A percentile compares a stretch with the other conserved stretches of the same genome.
These are phyloP conservation scores for Cyphomyrus discorhynchus DNA, from an alignment of 2,113 vertebrate genomes.

Conservation along the genomic window DNA sequence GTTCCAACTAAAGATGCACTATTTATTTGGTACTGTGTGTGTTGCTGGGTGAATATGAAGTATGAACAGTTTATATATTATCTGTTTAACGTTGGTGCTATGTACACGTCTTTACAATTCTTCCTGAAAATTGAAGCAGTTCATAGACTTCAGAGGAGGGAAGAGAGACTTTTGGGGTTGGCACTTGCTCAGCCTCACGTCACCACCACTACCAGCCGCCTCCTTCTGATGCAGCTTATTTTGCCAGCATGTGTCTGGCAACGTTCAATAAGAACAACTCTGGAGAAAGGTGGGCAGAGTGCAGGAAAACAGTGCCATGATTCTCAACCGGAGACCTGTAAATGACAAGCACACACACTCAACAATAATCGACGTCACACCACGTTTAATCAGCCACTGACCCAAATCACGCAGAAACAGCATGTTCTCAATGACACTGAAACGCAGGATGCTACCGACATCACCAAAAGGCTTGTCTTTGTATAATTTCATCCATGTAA, in stretches of 20 bases:
- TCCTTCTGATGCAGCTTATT: constrained; percentile 87
- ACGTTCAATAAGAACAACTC: constrained; percentile 81
- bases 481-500: not conserved
- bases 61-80: constrained; percentile 93
- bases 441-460: not conserved
- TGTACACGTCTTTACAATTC: constrained; percentile 99
- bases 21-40: constrained; percentile 90
- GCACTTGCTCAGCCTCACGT: constrained; percentile 88
- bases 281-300: constrained; percentile 89
- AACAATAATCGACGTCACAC: not conserved
- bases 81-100: constrained; percentile 96
- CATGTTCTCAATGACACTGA: not conserved
- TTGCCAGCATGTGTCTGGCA: constrained; percentile 82
- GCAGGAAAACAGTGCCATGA: constrained; percentile 95
- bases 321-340: constrained; percentile 91
- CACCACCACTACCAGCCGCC: constrained; percentile 79
- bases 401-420: not conserved
- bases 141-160: constrained; percentile 79
- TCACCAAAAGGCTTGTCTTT: not conserved
- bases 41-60: constrained; percentile 74
- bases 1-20: constrained; percentile 79
- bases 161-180: constrained; percentile 65
- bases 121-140: constrained; percentile 99
- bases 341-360: constrained; percentile 18
- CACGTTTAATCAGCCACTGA: not conserved